Percentiles rank a stretch among this genome's conserved stretches.
Conservation (phyloP, 2,113 vertebrate species). For the Saiga tatarica region DNA sequence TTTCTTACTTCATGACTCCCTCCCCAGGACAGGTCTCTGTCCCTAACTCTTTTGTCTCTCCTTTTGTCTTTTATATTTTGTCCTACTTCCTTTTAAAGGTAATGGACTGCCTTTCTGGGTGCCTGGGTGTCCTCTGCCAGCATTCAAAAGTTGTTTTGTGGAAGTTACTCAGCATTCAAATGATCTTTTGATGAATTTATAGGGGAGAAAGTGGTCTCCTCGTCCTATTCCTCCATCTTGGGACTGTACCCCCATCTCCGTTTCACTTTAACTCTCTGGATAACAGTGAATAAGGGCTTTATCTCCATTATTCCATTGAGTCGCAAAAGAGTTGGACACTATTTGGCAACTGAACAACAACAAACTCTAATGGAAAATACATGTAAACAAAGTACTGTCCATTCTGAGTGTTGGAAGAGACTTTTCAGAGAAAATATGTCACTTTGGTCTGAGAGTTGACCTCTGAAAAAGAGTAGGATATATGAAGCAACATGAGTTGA, state of each 20-base stretch:
- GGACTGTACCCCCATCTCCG: fast-evolving
- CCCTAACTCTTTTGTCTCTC: background rate
- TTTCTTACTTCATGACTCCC: background rate
- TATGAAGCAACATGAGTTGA: background rate
- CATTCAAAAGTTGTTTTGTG: background rate
- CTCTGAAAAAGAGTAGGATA: background rate
- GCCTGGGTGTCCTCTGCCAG: background rate
- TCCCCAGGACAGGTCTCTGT: background rate
- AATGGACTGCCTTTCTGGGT: background rate
- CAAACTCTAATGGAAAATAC: background rate
- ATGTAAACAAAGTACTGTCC: background rate
- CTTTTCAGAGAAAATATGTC: background rate
- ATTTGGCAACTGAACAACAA: background rate
- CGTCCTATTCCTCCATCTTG: background rate
- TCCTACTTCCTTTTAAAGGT: background rate
- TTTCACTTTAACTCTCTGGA: background rate
- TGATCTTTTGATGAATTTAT: background rate
- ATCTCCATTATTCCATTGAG: background rate
- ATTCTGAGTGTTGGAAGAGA: background rate
- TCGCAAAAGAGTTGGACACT: background rate
- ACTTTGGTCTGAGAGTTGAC: background rate
- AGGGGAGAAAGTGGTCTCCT: background rate
- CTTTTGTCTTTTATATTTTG: background rate
- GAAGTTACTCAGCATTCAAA: background rate
- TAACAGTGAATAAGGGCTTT: background rate